phyloP scores from a whole-genome alignment of 2,797 vertebrate genomes.

The Adrianichthys oophorus region DNA sequence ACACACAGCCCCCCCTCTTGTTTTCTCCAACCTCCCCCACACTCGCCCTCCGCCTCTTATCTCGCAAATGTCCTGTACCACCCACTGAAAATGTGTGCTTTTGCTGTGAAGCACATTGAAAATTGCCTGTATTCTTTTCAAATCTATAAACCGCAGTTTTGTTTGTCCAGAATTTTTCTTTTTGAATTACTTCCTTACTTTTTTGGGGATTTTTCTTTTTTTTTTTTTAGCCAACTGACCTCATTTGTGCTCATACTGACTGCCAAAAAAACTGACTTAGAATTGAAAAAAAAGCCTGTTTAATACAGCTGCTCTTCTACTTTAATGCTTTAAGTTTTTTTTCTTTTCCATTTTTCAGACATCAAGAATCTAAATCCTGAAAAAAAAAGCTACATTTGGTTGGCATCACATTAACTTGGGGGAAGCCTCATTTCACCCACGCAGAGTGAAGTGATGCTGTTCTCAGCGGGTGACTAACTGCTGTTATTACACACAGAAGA shows the following conservation, averaged over 20 bases:
- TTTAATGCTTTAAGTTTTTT: background rate
- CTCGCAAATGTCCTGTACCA: slow-evolving; percentile 66
- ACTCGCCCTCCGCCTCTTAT: slow-evolving; percentile 66
- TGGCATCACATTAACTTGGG: slow-evolving; percentile 41
- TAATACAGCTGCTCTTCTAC: background rate
- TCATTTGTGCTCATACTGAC: too few species aligned
- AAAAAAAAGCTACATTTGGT: slow-evolving; percentile 25
- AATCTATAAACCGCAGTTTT: background rate
- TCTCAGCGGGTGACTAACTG: slow-evolving; percentile 67
- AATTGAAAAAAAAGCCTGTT: background rate
- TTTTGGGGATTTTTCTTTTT: too few species aligned
- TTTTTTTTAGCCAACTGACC: too few species aligned
- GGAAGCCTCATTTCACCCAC: slow-evolving; percentile 69
- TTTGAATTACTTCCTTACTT: too few species aligned
- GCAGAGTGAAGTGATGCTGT: slow-evolving; percentile 34
- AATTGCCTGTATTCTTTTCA: slow-evolving; percentile 35
- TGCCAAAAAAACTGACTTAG: background rate
- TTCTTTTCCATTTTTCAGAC: slow-evolving; percentile 3
- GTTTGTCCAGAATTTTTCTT: too few species aligned
- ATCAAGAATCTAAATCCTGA: slow-evolving; percentile 30
- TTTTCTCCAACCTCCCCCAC: slow-evolving; percentile 66
- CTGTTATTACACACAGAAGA: slow-evolving; percentile 64
- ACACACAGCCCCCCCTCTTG: slow-evolving; percentile 48
- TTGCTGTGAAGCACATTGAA: slow-evolving; percentile 43
- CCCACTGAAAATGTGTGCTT: slow-evolving; percentile 71